These are phyloP conservation scores for Podocnemis expansa DNA, from an alignment of 2,113 vertebrate species.

Conservation along the genomic window DNA sequence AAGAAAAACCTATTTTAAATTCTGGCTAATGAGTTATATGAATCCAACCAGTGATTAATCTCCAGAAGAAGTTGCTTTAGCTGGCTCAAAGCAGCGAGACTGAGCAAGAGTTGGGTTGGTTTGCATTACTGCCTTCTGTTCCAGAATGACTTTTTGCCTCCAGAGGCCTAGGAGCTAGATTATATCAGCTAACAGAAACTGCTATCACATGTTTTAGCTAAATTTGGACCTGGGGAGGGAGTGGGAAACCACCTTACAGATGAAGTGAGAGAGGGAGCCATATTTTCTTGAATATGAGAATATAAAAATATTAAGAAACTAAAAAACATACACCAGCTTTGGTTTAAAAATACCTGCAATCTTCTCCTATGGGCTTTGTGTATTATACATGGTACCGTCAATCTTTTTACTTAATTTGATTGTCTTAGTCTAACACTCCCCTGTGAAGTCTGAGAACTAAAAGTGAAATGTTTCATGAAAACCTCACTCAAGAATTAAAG, in stretches of 20 bases:
- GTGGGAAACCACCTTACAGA: neutral
- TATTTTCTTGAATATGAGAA: neutral
- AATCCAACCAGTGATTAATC: neutral
- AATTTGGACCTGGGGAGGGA: neutral
- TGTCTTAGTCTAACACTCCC: rapidly evolving
- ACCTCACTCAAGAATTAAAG: rapidly evolving
- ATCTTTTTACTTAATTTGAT: rapidly evolving
- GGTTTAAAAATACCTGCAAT: neutral
- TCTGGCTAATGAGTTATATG: neutral
- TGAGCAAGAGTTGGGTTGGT: neutral
- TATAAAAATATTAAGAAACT: neutral
- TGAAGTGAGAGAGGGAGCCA: neutral
- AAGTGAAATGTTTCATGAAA: rapidly evolving
- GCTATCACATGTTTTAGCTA: neutral
- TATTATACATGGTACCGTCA: rapidly evolving
- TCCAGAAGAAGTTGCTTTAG: neutral
- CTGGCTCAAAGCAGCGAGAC: neutral
- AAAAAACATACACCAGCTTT: neutral
- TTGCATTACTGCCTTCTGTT: neutral
- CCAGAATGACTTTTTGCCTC: neutral
- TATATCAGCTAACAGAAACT: neutral
- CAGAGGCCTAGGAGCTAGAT: neutral
- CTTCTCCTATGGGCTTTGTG: neutral
- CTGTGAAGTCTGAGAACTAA: rapidly evolving
- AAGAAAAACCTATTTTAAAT: neutral